These are phyloP conservation scores for Episyrphus balteatus DNA, from an alignment of 1,140 invertebrate species.

Conservation along the genomic window DNA sequence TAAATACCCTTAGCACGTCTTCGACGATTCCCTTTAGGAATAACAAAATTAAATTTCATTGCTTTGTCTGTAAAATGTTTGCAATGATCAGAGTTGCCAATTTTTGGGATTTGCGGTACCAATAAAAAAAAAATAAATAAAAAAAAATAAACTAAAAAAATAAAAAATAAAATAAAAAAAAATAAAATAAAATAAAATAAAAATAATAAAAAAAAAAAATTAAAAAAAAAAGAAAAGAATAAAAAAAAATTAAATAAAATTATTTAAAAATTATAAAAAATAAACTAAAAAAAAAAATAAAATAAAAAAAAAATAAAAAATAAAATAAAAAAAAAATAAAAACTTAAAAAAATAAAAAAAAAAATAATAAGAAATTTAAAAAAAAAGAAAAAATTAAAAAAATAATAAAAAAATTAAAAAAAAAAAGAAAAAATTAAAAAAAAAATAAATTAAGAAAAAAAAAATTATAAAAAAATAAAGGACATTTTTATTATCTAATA, in stretches of 20 bases:
- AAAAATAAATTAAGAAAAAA: constrained; percentile 5
- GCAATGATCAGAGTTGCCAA: constrained; percentile 15
- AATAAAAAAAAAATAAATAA: constrained; percentile 6
- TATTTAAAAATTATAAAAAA: constrained; percentile 11
- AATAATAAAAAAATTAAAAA: too few species aligned
- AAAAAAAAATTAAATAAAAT: constrained; percentile 12
- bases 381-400: too few species aligned
- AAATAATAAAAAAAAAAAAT: constrained; percentile 15
- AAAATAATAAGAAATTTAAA: too few species aligned
- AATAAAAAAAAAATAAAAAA: too few species aligned
- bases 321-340: too few species aligned
- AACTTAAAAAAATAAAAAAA: too few species aligned
- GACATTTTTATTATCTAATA: neutral
- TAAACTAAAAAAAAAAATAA: constrained; percentile 4
- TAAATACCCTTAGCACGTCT: constrained; percentile 25
- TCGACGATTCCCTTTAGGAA: constrained; percentile 7
- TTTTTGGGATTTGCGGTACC: constrained; percentile 11
- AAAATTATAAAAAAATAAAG: neutral
- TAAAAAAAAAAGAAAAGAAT: constrained; percentile 16
- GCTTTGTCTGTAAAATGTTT: too few species aligned
- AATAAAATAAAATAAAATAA: constrained; percentile 15
- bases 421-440: too few species aligned
- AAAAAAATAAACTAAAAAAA: neutral
- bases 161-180: constrained; percentile 16
- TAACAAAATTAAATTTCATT: too few species aligned